Percentiles rank a stretch among this genome's conserved stretches.
Evolutionary conservation across 2,797 vertebrate genomes (phyloP).

Genomic region (Sebastes dallii): DNA sequence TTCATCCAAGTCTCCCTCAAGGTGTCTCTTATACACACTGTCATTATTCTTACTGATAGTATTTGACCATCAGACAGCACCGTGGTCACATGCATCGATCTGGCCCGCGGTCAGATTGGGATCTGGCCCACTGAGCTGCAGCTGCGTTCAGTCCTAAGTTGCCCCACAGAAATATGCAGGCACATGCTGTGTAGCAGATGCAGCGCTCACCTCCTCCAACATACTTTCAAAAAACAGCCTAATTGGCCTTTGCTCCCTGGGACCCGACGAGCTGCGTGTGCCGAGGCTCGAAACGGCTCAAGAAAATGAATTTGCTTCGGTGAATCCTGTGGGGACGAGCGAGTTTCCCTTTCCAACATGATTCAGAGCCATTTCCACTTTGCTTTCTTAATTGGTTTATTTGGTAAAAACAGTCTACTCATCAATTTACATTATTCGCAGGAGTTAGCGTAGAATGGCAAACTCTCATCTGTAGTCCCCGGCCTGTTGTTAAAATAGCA

Average conservation of each 20-base stretch:
- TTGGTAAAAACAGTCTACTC: slow-evolving; percentile 6
- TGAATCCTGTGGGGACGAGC: neutral
- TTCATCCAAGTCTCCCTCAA: neutral
- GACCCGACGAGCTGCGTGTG: slow-evolving; percentile 4
- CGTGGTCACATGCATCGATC: slow-evolving; percentile 32
- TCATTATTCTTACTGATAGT: neutral
- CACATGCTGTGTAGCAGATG: slow-evolving; percentile 62
- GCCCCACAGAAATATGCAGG: slow-evolving; percentile 36
- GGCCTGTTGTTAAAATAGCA: neutral
- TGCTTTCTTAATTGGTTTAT: slow-evolving; percentile 29
- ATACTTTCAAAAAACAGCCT: slow-evolving; percentile 37
- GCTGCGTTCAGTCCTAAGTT: slow-evolving; percentile 47
- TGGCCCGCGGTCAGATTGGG: neutral
- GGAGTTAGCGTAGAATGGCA: neutral
- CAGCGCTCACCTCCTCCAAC: slow-evolving; percentile 41
- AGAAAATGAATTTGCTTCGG: slow-evolving; percentile 32
- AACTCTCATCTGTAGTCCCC: neutral
- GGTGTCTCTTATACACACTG: neutral
- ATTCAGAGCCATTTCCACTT: slow-evolving; percentile 26
- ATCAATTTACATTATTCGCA: slow-evolving; percentile 29
- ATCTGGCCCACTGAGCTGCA: slow-evolving; percentile 24
- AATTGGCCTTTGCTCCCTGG: slow-evolving; percentile 53
- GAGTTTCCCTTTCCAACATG: neutral
- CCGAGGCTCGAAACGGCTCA: neutral
- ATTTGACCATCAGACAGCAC: neutral